Evolutionary conservation across 2,888 invertebrate species (phyloP).

Genomic region (Stomorhina lunata): DNA sequence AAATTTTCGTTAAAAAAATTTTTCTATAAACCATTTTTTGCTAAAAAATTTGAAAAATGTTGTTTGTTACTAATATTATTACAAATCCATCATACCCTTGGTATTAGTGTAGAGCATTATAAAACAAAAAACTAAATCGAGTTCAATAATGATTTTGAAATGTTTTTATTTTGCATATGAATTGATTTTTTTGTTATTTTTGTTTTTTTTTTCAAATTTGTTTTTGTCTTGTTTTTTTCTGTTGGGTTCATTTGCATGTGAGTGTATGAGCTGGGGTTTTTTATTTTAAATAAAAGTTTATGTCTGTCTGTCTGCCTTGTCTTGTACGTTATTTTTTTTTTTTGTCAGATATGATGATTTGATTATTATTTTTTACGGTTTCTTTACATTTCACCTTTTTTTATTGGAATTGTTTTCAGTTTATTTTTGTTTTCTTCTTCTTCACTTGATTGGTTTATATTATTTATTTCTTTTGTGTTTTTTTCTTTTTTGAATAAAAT

Average conservation of each 20-base stretch:
- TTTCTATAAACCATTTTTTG: too few species aligned
- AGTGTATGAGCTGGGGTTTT: neutral
- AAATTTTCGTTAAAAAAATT: too few species aligned
- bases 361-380: constrained; percentile 60
- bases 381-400: constrained; percentile 62
- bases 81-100: neutral
- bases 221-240: neutral
- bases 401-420: constrained; percentile 25
- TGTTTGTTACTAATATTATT: too few species aligned
- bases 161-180: constrained; percentile 74
- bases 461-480: neutral
- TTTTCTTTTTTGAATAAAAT: constrained; percentile 14
- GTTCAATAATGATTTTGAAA: constrained; percentile 67
- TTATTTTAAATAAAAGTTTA: neutral
- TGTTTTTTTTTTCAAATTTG: neutral
- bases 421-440: constrained; percentile 18
- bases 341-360: constrained; percentile 43
- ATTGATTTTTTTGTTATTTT: constrained; percentile 70
- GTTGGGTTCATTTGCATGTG: neutral
- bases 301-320: constrained; percentile 24
- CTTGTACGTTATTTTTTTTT: constrained; percentile 1
- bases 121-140: constrained; percentile 40
- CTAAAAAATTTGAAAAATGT: too few species aligned
- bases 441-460: constrained; percentile 18
- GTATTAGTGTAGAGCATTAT: too few species aligned